Base-by-base conservation (phyloP, 2,797 vertebrate species). In the Chaetodon trifasciatus region DNA sequence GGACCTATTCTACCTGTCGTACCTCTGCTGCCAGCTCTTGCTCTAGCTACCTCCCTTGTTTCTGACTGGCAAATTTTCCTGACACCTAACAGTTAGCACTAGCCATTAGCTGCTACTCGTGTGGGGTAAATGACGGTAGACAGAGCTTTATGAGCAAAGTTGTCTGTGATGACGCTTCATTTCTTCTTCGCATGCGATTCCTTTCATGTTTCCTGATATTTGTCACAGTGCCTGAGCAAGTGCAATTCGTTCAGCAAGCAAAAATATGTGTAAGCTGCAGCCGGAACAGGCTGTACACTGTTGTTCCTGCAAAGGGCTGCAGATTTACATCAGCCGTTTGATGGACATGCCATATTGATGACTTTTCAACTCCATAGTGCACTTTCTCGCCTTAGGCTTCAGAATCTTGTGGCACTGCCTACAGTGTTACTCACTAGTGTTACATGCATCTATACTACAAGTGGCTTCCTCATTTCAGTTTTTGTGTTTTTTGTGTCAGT, bases 1-100 rank as follows among this genome's bases (percentile, higher is more conserved):
- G 24, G 71, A 79, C 56, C 66, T 75, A 21, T 81, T 63, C 42
- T 61, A 81, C 74, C 64, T 79, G 44, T 53, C 50, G 70, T 78
- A 89, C 83, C 84, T 84, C 88, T 79, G 85, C 89, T 81, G 80
- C 78, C 89, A 85, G 79, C 87, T 82, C 21, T 80, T 57, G 78
- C 88, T 84, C 81, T 72, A 86, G 85, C 92, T 91, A 93, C 91
- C 93, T 93, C 90, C 69, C 50, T 79, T 37, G 6, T 82, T 85
- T 80, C 78, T 81, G 77, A 84, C 65, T 56, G 81, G 67, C 82
- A 65, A 65, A 28, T 61, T 86, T 74, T 70, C 53, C 76, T 57
- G 32, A 83, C 76, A 49, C 66, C 71, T 75, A 57, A 81, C 61
- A 62, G 78, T 87, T 84, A 80, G 76, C 71, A 37, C 67, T 52